Evolutionary conservation across 2,113 vertebrate species (phyloP), one percentile per base, ranked within the genome.

Genomic region (Elgaria multicarinata): DNA sequence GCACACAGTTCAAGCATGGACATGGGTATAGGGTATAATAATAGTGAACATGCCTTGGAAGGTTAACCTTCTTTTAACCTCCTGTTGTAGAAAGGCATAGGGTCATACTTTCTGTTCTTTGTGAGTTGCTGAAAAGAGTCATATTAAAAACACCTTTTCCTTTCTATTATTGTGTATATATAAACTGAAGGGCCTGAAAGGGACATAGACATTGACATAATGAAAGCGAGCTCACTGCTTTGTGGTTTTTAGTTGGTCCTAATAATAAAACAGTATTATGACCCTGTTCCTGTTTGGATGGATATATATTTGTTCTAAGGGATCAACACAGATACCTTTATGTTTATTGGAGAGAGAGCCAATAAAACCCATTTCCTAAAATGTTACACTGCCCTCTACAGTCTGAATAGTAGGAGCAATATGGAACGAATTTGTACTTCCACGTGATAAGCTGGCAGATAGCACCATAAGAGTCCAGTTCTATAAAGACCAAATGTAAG

Each of bases 381-480:
- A 95, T 92, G 58, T 90, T 44, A 77, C 92, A 93, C 95, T 94
- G 95, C 95, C 96, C 95, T 90, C 95, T 96, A 90, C 87, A 95
- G 96, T 90, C 62, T 94, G 22, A 24, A 3, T 33, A 55, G 78
- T 24, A 53, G 44, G 24, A 46, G 9, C 5, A 88, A 44, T 55
- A 2, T 42, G 33, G 58, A 82, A 87, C 83, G 13, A 0, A 0
- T 81, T 33, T 90, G 26, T 55, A 79, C 18, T 46, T 14, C 16
- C 81, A 39, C 86, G 64, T 28, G 0, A 0, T 14, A 28, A 50
- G 14, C 33, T 77, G 26, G 6, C 31, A n/a, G 24, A 33, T 24
- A 53, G 79, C 8, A 44, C 20, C 9, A 28, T 67, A 67, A 39
- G 66, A 67, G 50, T 71, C 78, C 91, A 76, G 8, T 82, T 26